These are phyloP conservation scores for Periplaneta americana DNA, from an alignment of 1,140 invertebrate genomes.

Conservation along the genomic window DNA sequence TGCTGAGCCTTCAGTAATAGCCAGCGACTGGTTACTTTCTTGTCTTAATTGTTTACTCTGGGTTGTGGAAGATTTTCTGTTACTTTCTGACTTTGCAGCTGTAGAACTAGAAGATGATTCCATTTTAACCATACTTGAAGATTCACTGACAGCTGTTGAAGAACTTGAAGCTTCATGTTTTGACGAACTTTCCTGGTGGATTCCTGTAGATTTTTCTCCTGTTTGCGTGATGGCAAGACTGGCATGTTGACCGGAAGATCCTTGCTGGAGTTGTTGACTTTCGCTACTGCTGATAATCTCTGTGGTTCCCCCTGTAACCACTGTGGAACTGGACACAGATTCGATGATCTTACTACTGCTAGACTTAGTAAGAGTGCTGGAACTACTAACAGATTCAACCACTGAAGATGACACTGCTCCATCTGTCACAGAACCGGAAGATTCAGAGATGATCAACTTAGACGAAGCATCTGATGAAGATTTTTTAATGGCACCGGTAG, in stretches of 20 bases:
- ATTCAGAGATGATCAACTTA: not conserved
- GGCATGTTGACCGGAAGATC: not conserved
- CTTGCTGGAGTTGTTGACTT: not conserved
- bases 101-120: not conserved
- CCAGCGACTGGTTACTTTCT: not conserved
- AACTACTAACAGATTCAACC: not conserved
- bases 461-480: not conserved
- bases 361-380: not conserved
- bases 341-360: not conserved
- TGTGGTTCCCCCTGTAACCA: not conserved
- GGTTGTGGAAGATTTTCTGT: not conserved
- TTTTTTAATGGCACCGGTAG: not conserved
- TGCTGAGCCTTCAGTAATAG: not conserved
- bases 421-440: not conserved
- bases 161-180: not conserved
- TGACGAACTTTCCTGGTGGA: not conserved
- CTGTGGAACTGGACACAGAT: not conserved
- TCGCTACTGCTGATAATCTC: not conserved
- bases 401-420: not conserved
- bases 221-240: not conserved
- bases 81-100: not conserved
- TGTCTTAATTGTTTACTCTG: not conserved
- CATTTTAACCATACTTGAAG: not conserved
- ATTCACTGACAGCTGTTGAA: not conserved
- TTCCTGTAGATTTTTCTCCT: not conserved